Base-by-base conservation (phyloP, 2,888 invertebrate species). In the Gandaritis pyraliata region DNA sequence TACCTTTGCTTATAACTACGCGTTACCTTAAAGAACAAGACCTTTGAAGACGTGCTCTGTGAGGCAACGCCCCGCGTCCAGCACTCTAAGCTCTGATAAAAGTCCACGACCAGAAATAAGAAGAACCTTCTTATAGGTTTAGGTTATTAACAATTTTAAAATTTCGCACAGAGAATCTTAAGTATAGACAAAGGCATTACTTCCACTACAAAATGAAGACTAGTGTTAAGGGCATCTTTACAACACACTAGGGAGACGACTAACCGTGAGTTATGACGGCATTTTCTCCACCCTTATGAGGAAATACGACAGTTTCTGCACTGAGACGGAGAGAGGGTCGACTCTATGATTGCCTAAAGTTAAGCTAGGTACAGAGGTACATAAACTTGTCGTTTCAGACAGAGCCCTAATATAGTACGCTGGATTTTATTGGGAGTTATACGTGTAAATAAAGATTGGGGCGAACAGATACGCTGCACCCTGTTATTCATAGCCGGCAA, bases 201-300 rank as follows among this genome's bases (percentile, higher is more conserved):
- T 80, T 78, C 80, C 77, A 74, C 78, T 83, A 85, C 82, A 86
- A 88, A 91, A 91, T 90, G 87, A 90, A 90, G 88, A 90, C 87
- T 90, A 86, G 90, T 90, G 88, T 86, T 89, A 87, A 91, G 89
- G 90, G 88, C 89, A 88, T 89, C 88, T 89, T 90, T 90, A 91
- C 88, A 88, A 86, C 87, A 86, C 90, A 77, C 90, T 75, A 73
- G 89, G 90, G 90, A 88, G 84, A 81, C 73, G 76, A 75, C 86
- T 92, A 90, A 91, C 87, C 76, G 82, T 90, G 85, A 92, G 81
- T 89, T 91, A 92, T 90, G 87, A 86, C 79, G 85, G 88, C 87
- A 86, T 88, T 90, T 86, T 86, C 88, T 83, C 85, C 87, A 80
- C 85, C 88, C 88, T 90, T 89, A 91, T 90, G 90, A 91, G 90